Base-by-base conservation (phyloP, 2,888 invertebrate species). In the Ennomos fuscantarius region DNA sequence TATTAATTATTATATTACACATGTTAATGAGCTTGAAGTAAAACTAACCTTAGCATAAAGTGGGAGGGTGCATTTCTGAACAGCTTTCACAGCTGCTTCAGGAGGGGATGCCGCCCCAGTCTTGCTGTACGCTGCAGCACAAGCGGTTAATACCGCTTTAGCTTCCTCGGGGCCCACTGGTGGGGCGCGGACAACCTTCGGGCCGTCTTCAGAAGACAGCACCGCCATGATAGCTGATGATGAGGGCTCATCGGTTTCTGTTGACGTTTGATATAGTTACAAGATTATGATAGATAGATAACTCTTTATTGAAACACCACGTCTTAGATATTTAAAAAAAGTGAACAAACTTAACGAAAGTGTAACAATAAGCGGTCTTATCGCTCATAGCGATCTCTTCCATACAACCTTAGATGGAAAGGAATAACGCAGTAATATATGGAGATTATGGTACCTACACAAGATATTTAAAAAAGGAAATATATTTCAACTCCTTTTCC, bases 11-110 rank as follows among this genome's bases (percentile, higher is more conserved):
- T 24, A 2, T 6, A 24, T 24, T 6, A 24, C 24, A 24, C 24
- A 24, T 6, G 6, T 0, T 24, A 24, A n/a, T n/a, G n/a, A n/a
- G n/a, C 24, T 24, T 10, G 48, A 24, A 10, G 0, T n/a, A 58
- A 61, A 65, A 66, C 65, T 3, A 51, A 95, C 95, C 93, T 95
- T 95, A 67, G 95, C 94, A 73, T 95, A 95, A n/a, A 95, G 87
- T 5, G 95, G 95, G 57, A 95, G 79, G 11, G 95, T 95, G 74
- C 95, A 95, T 65, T 94, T 93, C 63, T 94, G 93, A 6, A 95
- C 93, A 13, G 94, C 94, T 55, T 93, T 93, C 45, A 94, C 90
- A 0, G 95, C 94, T 0, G 93, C 90, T 15, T 94, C 93, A 36
- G 94, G 94, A 3, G 94, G 94, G 59, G 93, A 93, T 6, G 95